Base-by-base conservation (phyloP, 2,797 vertebrate species). In the Rhadinocentrus ornatus region DNA sequence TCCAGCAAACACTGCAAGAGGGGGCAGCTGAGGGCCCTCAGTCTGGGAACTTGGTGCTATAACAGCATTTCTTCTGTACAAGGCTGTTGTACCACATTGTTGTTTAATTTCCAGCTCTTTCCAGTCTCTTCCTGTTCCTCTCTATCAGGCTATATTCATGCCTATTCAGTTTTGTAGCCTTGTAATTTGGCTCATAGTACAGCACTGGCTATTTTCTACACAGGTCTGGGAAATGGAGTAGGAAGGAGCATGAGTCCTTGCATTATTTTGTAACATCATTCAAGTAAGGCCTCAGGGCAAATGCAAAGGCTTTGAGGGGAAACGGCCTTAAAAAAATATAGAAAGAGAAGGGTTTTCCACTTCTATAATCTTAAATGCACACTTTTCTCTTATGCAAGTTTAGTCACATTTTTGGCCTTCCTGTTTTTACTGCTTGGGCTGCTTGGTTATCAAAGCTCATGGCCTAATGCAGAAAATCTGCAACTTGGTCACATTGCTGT, bases 181-280 rank as follows among this genome's bases (percentile, higher is more conserved):
- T 73, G 75, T 77, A 71, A 62, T 70, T 62, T 77, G 80, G 77
- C 73, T 67, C 41, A n/a, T 64, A 73, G 62, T 69, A 75, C 71
- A 80, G 65, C 65, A 55, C 58, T 85, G 78, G 91, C 89, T 85
- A 70, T 85, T 83, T 87, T 82, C 68, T 76, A 81, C 71, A 87
- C 84, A 82, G 65, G 68, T 86, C 75, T 73, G 82, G 61, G 80
- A 87, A 77, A 87, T 82, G 75, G 62, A 41, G 60, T 50, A 37
- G 68, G 80, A 87, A 74, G 66, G 76, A 88, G 73, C 87, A 72
- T 4, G n/a, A 75, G 56, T 77, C 69, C 55, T 78, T 68, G 76
- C 74, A 67, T 56, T 80, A 86, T 88, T 89, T 73, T 88, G 13
- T 35, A 65, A 62, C 74, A 77, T 86, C 86, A 86, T 75, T 81